phyloP scores from a whole-genome alignment of 2,888 invertebrate genomes.

The Hypena proboscidalis region DNA sequence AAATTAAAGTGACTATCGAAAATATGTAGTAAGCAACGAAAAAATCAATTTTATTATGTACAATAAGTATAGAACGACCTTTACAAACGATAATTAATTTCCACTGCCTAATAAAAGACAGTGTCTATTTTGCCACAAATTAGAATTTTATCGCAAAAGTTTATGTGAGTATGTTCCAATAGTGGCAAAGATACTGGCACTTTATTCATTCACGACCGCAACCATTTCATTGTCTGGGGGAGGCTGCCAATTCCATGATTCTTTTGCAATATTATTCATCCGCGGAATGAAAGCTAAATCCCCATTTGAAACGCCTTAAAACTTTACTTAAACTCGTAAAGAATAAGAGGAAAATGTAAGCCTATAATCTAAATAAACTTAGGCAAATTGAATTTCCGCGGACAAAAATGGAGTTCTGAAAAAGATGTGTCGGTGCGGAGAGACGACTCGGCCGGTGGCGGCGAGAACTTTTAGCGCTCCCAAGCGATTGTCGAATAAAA shows the following conservation, averaged over 20 bases:
- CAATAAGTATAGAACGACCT: not conserved
- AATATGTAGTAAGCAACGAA: too few relatives aligned
- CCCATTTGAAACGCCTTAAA: constrained; percentile 33
- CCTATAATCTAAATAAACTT: constrained; percentile 58
- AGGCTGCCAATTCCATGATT: constrained; percentile 45
- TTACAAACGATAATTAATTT: too few relatives aligned
- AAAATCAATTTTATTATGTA: not conserved
- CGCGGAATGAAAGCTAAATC: constrained; percentile 30
- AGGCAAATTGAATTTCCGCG: constrained; percentile 53
- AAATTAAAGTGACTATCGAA: too few relatives aligned
- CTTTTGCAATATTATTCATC: constrained; percentile 47
- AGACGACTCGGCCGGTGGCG: too few relatives aligned
- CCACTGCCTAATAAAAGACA: too few relatives aligned
- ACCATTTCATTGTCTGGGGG: constrained; percentile 21
- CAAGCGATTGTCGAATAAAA: too few relatives aligned
- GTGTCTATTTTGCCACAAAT: constrained; percentile 19
- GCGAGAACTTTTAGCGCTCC: too few relatives aligned
- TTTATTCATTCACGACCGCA: constrained; percentile 28
- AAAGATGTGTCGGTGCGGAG: constrained; percentile 27
- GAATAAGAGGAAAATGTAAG: constrained; percentile 57
- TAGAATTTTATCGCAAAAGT: constrained; percentile 34
- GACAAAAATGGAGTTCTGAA: constrained; percentile 40
- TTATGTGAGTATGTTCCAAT: constrained; percentile 9
- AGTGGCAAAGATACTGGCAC: constrained; percentile 19
- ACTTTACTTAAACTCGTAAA: constrained; percentile 53